Conservation (phyloP, 2,888 invertebrate species). For the Calameuta idolon region DNA sequence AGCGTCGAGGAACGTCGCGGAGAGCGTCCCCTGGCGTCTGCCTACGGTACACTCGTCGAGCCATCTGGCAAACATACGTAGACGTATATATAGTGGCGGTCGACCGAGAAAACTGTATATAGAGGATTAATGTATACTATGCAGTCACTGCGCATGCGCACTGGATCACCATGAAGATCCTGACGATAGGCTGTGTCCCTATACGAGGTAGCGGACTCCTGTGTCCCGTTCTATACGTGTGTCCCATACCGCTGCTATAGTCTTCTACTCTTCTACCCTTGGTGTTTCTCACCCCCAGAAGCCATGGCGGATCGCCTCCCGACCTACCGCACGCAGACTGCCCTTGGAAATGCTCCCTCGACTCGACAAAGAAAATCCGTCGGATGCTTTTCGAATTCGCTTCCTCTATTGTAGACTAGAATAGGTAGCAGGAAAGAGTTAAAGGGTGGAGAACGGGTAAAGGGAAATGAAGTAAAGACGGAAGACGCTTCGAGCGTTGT, state of each 20-base stretch:
- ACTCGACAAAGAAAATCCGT: not conserved
- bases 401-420: not conserved
- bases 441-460: not conserved
- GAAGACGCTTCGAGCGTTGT: not conserved
- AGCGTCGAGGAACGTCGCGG: not conserved
- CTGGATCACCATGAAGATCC: not conserved
- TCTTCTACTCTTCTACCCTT: not conserved
- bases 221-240: not conserved
- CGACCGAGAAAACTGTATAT: conserved; percentile 6
- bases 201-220: not conserved
- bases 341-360: not conserved
- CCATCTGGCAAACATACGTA: conserved; percentile 42
- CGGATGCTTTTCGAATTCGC: not conserved
- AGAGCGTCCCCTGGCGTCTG: conserved; percentile 2
- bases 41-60: conserved; percentile 13
- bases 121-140: conserved; percentile 9
- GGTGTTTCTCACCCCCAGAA: not conserved
- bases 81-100: conserved; percentile 16
- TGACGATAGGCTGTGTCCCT: not conserved
- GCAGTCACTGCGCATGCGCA: not conserved
- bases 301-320: not conserved
- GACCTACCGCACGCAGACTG: not conserved
- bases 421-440: not conserved
- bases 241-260: not conserved
- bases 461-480: not conserved